Evolutionary conservation across 2,113 vertebrate genomes (phyloP), one percentile per base, ranked within the genome.

Genomic region (Macaca nemestrina): DNA sequence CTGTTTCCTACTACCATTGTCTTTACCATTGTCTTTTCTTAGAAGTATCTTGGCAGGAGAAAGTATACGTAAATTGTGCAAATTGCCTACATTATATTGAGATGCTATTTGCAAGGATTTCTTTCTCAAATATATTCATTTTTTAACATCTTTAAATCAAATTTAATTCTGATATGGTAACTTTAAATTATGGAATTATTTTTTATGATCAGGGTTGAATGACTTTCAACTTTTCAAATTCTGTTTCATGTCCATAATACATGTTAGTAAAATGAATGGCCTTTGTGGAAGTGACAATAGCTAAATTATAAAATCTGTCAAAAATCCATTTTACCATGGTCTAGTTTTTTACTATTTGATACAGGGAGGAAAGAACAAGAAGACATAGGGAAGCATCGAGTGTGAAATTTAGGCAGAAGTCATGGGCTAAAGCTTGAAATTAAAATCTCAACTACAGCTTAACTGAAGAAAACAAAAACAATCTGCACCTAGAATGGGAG

Each of bases 231-330:
- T 50, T 86, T 75, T n/a, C 68, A 48, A 92, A 88, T 75, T 89
- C 16, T 79, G n/a, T 57, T 32, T 93, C 67, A 79, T n/a, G 48
- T 75, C 73, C 27, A 40, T 75, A 86, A 73, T 30, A 57, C 38
- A 45, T 40, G 23, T 64, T 76, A 64, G 57, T 76, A 64, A 85
- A 92, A 93, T 78, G 43, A 88, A 87, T 1, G 40, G 64, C 7
- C 32, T 90, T 79, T 80, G 40, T 84, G 43, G 67, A 88, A 81
- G 48, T 83, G 43, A 88, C 61, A 95, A 85, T 45, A 81, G 55
- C 12, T 86, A 93, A 81, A 80, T 80, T 64, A 52, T 25, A 55
- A 95, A 96, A 97, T 73, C 86, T 87, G 79, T 95, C 92, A 86
- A 89, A 83, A 95, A 94, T 82, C 67, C 82, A 67, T 81, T 93